These are phyloP conservation scores for Drosophila demipolita DNA, from an alignment of 2,888 invertebrate genomes.

Conservation along the genomic window DNA sequence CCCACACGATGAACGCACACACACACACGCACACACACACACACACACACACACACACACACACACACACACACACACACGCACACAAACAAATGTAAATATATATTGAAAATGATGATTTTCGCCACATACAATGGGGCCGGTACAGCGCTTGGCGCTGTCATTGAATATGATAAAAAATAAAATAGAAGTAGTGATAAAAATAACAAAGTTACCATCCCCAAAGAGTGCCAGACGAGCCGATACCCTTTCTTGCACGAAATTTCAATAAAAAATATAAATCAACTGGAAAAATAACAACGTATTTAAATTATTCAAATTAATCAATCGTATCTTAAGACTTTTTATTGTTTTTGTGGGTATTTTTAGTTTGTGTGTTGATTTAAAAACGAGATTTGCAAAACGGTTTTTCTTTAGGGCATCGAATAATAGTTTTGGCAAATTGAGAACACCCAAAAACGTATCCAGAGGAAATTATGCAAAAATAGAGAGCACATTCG, in stretches of 20 bases:
- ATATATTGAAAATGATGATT: constrained; percentile 28
- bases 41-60: neutral
- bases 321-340: neutral
- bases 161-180: constrained; percentile 74
- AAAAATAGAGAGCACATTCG: constrained; percentile 39
- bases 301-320: neutral
- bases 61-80: constrained; percentile 1
- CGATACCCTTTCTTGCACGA: constrained; percentile 4
- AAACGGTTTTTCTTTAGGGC: neutral
- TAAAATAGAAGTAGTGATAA: constrained; percentile 41
- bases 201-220: constrained; percentile 6
- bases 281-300: neutral
- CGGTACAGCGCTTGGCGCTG: constrained; percentile 52
- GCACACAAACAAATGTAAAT: constrained; percentile 5
- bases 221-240: neutral
- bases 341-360: neutral
- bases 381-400: neutral
- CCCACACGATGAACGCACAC: neutral
- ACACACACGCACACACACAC: neutral
- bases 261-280: neutral
- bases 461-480: constrained; percentile 66
- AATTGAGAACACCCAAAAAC: neutral
- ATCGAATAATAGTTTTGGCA: neutral
- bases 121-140: constrained; percentile 53
- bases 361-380: neutral